Percentiles rank a stretch among this genome's conserved stretches.
phyloP scores from a whole-genome alignment of 2,888 invertebrate genomes.

The Perizoma affinitatum region DNA sequence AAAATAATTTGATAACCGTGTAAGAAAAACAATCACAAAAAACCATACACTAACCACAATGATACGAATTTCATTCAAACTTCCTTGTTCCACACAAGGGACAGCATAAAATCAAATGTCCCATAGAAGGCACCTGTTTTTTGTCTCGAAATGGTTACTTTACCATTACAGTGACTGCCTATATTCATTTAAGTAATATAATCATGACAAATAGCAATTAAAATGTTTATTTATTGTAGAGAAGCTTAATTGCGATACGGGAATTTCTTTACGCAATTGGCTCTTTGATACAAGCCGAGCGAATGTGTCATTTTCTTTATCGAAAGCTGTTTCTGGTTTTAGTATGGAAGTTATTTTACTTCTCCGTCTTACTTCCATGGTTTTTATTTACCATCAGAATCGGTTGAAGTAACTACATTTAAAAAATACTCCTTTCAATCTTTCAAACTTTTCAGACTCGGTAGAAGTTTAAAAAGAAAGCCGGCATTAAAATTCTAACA shows the following conservation, averaged over 20 bases:
- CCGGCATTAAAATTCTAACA: too few species aligned
- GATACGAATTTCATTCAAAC: slow-evolving; percentile 13
- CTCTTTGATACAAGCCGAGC: slow-evolving; percentile 60
- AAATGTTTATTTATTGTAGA: slow-evolving; percentile 71
- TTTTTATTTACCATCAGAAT: too few species aligned
- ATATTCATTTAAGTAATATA: slow-evolving; percentile 60
- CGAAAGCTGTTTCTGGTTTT: slow-evolving; percentile 9
- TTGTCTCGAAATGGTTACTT: slow-evolving; percentile 36
- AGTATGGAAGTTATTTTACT: neutral
- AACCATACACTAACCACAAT: slow-evolving; percentile 37
- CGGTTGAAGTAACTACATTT: too few species aligned
- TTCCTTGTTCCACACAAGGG: slow-evolving; percentile 14
- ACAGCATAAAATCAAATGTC: slow-evolving; percentile 11
- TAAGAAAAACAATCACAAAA: slow-evolving; percentile 47
- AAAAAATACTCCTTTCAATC: too few species aligned
- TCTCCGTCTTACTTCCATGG: neutral
- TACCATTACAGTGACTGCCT: slow-evolving; percentile 62
- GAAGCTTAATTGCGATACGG: slow-evolving; percentile 63
- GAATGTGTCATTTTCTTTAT: slow-evolving; percentile 37
- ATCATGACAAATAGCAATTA: slow-evolving; percentile 69
- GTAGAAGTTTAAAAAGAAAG: too few species aligned
- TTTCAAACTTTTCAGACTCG: too few species aligned
- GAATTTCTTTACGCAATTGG: slow-evolving; percentile 56
- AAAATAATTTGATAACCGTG: slow-evolving; percentile 52
- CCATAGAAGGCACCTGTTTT: slow-evolving; percentile 12